These are phyloP conservation scores for Cheirogaleus medius DNA, from an alignment of 2,113 vertebrate species.

Conservation along the genomic window DNA sequence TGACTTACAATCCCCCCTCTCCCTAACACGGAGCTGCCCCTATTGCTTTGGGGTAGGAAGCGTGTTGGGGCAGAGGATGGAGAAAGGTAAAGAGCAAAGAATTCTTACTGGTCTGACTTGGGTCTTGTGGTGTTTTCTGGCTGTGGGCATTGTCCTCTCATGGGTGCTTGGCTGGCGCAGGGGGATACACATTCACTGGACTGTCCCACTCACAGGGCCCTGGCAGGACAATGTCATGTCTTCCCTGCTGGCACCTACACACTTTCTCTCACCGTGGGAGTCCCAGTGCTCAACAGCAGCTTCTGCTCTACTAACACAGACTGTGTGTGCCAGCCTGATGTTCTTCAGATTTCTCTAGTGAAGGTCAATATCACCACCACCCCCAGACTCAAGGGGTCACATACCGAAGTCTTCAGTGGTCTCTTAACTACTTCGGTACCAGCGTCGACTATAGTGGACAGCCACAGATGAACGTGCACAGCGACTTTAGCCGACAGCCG, in stretches of 20 bases:
- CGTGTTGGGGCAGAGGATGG: neutral
- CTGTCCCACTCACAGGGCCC: neutral
- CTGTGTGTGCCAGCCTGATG: neutral
- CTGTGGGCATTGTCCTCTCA: too few relatives aligned
- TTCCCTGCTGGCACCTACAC: too few relatives aligned
- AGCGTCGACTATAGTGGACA: too few relatives aligned
- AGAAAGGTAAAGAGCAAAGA: neutral
- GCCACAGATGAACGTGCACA: too few relatives aligned
- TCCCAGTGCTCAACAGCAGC: fast-evolving
- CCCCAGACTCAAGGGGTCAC: neutral
- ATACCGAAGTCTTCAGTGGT: neutral
- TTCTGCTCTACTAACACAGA: neutral
- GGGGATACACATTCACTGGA: neutral
- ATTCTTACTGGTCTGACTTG: neutral
- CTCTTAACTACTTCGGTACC: too few relatives aligned
- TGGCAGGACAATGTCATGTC: neutral
- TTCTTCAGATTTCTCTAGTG: neutral
- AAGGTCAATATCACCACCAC: neutral
- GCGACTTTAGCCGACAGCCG: too few relatives aligned
- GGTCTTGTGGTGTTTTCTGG: neutral
- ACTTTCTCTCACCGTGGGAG: neutral
- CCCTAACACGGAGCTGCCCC: neutral
- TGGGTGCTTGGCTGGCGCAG: neutral
- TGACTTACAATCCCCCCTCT: fast-evolving
- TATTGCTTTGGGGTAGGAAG: fast-evolving